Evolutionary conservation across 2,888 invertebrate genomes (phyloP).

Genomic region (Acheta domesticus): DNA sequence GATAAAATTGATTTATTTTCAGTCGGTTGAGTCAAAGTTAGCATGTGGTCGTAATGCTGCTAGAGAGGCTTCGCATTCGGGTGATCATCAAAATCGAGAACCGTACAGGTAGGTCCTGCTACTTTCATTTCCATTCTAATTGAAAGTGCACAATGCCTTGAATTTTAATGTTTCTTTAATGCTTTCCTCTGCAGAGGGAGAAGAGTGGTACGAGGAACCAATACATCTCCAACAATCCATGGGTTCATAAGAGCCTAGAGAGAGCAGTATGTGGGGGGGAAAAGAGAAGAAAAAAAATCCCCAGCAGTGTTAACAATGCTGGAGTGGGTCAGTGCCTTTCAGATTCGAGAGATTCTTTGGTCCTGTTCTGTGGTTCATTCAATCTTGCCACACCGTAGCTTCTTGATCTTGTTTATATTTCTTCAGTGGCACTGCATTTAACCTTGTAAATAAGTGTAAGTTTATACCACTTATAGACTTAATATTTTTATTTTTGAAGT

Average conservation of each 20-base stretch:
- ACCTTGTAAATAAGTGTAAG: conserved; percentile 2
- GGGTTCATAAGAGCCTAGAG: conserved; percentile 35
- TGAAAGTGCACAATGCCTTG: neutral
- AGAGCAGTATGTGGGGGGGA: neutral
- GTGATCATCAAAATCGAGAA: conserved; percentile 34
- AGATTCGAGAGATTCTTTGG: neutral
- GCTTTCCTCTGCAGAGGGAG: conserved; percentile 37
- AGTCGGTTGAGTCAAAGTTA: conserved; percentile 69
- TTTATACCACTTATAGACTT: neutral
- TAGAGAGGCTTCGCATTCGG: conserved; percentile 40
- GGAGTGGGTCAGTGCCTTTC: conserved; percentile 7
- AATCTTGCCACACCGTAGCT: neutral
- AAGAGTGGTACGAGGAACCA: conserved; percentile 38
- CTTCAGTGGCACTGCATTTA: neutral
- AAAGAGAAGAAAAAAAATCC: neutral
- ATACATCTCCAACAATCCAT: conserved; percentile 41
- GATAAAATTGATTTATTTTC: conserved; percentile 39
- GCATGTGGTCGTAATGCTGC: conserved; percentile 56
- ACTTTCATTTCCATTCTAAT: too few species aligned
- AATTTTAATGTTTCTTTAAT: neutral
- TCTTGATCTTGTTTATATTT: neutral
- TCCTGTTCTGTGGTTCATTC: neutral
- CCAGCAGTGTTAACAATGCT: neutral
- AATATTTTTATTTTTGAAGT: too few species aligned
- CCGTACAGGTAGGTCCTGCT: conserved; percentile 32